Evolutionary conservation across 2,797 vertebrate genomes (phyloP).

Genomic region (Euphonia xanthogaster): DNA sequence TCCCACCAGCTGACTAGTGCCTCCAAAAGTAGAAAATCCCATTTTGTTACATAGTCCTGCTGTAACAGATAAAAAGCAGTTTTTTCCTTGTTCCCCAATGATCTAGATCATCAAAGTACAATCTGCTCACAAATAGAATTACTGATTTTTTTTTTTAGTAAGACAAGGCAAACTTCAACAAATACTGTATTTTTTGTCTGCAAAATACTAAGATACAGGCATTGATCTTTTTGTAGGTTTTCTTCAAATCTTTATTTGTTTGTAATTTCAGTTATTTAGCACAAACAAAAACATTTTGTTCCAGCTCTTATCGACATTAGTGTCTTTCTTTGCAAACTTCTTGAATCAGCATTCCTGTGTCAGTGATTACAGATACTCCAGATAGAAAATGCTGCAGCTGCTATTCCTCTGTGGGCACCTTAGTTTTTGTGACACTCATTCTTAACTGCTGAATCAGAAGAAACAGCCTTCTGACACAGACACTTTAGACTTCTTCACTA

Average conservation of each 20-base stretch:
- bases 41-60: background rate
- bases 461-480: background rate
- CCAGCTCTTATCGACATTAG: conserved; percentile 26
- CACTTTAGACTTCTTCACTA: background rate
- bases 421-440: background rate
- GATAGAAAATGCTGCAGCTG: conserved; percentile 13
- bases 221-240: conserved; percentile 41
- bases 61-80: background rate
- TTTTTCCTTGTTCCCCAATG: background rate
- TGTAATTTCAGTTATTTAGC: conserved; percentile 47
- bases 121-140: conserved; percentile 27
- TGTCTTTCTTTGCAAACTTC: conserved; percentile 22
- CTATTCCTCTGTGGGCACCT: conserved; percentile 31
- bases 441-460: conserved; percentile 38
- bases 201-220: background rate
- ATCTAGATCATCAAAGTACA: background rate
- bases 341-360: conserved; percentile 48
- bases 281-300: conserved; percentile 44
- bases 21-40: background rate
- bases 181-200: conserved; percentile 12
- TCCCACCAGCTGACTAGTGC: background rate
- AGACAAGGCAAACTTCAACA: conserved; percentile 37
- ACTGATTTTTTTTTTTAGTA: background rate
- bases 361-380: conserved; percentile 16
- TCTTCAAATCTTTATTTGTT: conserved; percentile 30